Evolutionary conservation across 2,797 vertebrate genomes (phyloP).

Genomic region (Myripristis jacobus): DNA sequence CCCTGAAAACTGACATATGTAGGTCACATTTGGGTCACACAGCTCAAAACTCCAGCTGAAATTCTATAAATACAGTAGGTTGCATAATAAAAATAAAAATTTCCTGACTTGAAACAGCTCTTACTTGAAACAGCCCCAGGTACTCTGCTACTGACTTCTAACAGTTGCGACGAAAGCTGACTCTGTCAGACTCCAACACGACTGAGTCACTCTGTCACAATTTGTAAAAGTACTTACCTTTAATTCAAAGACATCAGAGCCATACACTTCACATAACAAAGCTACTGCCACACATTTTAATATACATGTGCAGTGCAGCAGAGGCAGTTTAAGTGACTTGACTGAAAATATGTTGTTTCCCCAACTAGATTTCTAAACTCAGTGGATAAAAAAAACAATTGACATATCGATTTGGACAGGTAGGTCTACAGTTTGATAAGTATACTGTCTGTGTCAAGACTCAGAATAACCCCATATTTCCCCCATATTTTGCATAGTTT

Average conservation of each 20-base stretch:
- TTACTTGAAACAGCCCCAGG: background rate
- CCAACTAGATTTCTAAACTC: slow-evolving; percentile 19
- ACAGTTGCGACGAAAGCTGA: background rate
- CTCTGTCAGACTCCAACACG: slow-evolving; percentile 9
- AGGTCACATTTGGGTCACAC: background rate
- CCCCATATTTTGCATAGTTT: too few relatives aligned
- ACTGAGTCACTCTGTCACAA: background rate
- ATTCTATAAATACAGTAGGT: background rate
- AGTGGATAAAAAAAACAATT: slow-evolving; percentile 22
- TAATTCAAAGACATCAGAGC: background rate
- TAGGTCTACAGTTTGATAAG: too few relatives aligned
- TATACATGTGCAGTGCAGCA: background rate
- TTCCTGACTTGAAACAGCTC: background rate
- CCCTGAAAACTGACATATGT: background rate
- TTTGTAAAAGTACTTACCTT: slow-evolving; percentile 9
- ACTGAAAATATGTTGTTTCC: slow-evolving; percentile 1
- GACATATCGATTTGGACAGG: background rate
- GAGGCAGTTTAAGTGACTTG: slow-evolving; percentile 26
- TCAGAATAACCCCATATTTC: slow-evolving; percentile 6
- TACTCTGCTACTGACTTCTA: background rate
- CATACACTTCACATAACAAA: background rate
- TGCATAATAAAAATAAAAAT: background rate
- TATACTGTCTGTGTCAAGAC: slow-evolving; percentile 19
- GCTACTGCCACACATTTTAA: background rate
- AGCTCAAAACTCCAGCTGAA: background rate